Percentiles rank a stretch among this genome's conserved stretches.
These are phyloP conservation scores for Diorhabda carinulata DNA, from an alignment of 1,140 invertebrate species.

Conservation along the genomic window DNA sequence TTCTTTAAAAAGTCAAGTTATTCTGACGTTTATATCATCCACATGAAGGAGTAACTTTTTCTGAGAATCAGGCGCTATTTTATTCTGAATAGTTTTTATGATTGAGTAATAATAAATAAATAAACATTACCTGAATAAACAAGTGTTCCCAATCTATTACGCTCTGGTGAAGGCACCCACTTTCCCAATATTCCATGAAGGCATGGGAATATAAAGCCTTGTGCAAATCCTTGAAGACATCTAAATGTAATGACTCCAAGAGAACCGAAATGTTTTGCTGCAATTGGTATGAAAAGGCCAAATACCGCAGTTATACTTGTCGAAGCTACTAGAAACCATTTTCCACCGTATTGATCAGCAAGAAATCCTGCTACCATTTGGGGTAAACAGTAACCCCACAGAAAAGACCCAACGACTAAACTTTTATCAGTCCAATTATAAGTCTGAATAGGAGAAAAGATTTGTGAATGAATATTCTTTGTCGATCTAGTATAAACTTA, in stretches of 20 bases:
- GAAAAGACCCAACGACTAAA: slow-evolving; percentile 62
- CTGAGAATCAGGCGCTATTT: too few species aligned
- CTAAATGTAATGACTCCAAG: slow-evolving; percentile 59
- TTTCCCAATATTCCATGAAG: slow-evolving; percentile 74
- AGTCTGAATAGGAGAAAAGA: not conserved
- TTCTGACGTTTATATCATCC: too few species aligned
- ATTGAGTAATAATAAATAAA: slow-evolving; percentile 8
- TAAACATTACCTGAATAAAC: slow-evolving; percentile 49
- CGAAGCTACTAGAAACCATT: slow-evolving; percentile 57
- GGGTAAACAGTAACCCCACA: slow-evolving; percentile 57
- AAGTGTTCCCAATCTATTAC: slow-evolving; percentile 56
- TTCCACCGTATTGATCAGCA: slow-evolving; percentile 59
- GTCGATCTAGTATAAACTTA: too few species aligned
- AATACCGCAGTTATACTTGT: slow-evolving; percentile 53
- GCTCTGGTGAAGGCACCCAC: slow-evolving; percentile 64
- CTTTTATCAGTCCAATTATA: slow-evolving; percentile 43
- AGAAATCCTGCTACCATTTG: slow-evolving; percentile 65
- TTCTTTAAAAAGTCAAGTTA: too few species aligned
- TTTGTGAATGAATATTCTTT: not conserved
- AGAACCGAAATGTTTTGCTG: slow-evolving; percentile 52
- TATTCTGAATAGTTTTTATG: too few species aligned
- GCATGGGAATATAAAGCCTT: slow-evolving; percentile 76
- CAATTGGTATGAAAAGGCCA: slow-evolving; percentile 49
- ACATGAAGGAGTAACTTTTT: too few species aligned
- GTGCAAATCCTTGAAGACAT: slow-evolving; percentile 69